Conservation (phyloP, 2,888 invertebrate genomes). For the Synergus japonicus region DNA sequence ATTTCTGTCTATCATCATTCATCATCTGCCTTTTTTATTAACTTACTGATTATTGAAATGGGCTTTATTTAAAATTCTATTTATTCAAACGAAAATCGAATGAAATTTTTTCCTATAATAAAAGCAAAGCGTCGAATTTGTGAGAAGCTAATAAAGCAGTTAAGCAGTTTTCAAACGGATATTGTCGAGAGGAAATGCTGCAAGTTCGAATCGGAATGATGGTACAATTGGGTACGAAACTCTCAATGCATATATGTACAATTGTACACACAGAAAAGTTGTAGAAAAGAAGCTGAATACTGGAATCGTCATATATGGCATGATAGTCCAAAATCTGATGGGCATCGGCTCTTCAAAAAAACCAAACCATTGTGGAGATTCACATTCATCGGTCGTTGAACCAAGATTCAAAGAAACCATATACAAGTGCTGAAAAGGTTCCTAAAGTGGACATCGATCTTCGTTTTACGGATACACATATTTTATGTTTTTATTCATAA, state of each 20-base stretch:
- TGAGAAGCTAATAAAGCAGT: not conserved
- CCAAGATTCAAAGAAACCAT: slow-evolving; percentile 1
- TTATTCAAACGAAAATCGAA: no score
- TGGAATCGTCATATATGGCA: slow-evolving; percentile 10
- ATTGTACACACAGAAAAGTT: not conserved
- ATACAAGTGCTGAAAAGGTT: not conserved
- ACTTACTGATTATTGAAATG: no score
- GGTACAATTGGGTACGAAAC: not conserved
- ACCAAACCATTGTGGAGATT: slow-evolving; percentile 13
- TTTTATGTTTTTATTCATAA: no score
- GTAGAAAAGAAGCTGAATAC: not conserved
- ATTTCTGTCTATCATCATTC: no score
- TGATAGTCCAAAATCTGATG: slow-evolving; percentile 20
- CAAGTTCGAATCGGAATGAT: not conserved
- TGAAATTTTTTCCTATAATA: no score
- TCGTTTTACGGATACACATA: not conserved
- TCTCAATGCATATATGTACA: not conserved
- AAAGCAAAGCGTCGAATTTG: not conserved
- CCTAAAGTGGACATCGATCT: not conserved
- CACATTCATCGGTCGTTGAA: slow-evolving; percentile 24
- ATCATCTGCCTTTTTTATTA: no score
- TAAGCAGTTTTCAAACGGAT: slow-evolving; percentile 14
- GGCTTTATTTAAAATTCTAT: no score
- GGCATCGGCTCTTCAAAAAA: slow-evolving; percentile 14
- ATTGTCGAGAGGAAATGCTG: slow-evolving; percentile 22